Evolutionary conservation across 2,113 vertebrate genomes (phyloP), one percentile per base, ranked within the genome.

Genomic region (Tetrao urogallus): DNA sequence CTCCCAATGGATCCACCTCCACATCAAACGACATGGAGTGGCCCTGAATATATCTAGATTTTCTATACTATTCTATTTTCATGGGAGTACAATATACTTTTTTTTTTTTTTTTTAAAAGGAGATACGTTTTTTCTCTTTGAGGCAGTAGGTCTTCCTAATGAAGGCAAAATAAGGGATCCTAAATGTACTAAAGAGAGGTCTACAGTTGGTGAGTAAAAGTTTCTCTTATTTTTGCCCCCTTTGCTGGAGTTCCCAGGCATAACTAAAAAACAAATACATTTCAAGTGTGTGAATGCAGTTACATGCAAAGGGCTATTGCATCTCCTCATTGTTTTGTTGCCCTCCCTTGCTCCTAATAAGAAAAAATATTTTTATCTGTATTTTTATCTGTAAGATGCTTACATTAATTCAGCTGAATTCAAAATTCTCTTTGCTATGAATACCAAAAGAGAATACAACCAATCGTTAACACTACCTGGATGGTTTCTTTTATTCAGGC

Each of bases 251-350:
- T 43, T 82, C 69, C 67, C 69, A 50, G 85, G 42, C 10, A 60
- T 91, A 86, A 93, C 87, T 92, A 61, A 92, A 57, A 92, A 73
- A 61, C 75, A 78, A 91, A 95, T 89, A 40, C n/a, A 82, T 86
- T 90, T 95, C 76, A 91, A 88, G 56, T 70, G 43, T 36, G 58
- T 38, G 30, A 24, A 56, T 78, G 66, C 50, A 86, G 82, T 96
- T 94, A 86, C 4, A 45, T 82, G 70, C 32, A 92, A 95, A 95
- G 48, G 82, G 40, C 42, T 88, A 71, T 64, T 64, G 34, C 42
- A 82, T 73, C 38, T 88, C 14, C 16, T 32, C 48, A 14, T 30
- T 82, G 65, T 32, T 20, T 7, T 75, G 88, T 71, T 54, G 52
- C 50, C 60, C 34, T 84, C 90, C 34, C 30, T 82, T 85, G 20